Evolutionary conservation across 2,797 vertebrate species (phyloP), one percentile per base, ranked within the genome.

Genomic region (Brachyalestes nurse): DNA sequence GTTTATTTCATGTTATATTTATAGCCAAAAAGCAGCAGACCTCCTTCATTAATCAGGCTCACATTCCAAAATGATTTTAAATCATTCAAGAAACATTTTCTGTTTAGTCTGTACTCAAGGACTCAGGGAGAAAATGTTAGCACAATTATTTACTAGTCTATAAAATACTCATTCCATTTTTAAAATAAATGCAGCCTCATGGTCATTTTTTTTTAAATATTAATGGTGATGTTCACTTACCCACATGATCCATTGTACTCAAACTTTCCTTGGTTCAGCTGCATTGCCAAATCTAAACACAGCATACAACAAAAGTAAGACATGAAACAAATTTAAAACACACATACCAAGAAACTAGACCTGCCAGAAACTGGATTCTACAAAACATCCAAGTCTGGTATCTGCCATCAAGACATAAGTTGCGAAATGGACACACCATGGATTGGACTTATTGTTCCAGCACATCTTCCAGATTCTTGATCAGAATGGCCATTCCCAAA

Each of bases 211-310:
- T 28, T 34, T 73, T 58, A 12, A 21, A 17, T 40, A 21, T 34
- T 69, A 17, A 51, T 58, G 58, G 28, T 40, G 71, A n/a, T 76
- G 77, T 67, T 49, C 91, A 93, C 97, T 97, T 88, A 99, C 98
- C 98, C 98, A 16, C 97, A 98, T 0, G 97, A 97, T 88, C 97
- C 97, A 87, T 99, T 99, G 92, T 99, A 99, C 86, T 99, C 98
- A 91, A 96, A 99, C 93, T 99, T 99, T n/a, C 98, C 98, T 93
- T 97, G 98, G 92, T 99, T 99, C 90, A 99, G 80, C 88, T 99
- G 98, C 98, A 99, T 99, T 84, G 98, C 96, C 93, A 99, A 92
- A 96, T 99, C 98, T 99, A 72, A 51, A 85, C 40, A 67, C 19
- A 53, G 6, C 1, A 60, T 3, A 34, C 1, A 14, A 53, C 23